Percentiles rank a stretch among this genome's conserved stretches.
These are phyloP conservation scores for Hemistola chrysoprasaria DNA, from an alignment of 2,888 invertebrate genomes.

Conservation along the genomic window DNA sequence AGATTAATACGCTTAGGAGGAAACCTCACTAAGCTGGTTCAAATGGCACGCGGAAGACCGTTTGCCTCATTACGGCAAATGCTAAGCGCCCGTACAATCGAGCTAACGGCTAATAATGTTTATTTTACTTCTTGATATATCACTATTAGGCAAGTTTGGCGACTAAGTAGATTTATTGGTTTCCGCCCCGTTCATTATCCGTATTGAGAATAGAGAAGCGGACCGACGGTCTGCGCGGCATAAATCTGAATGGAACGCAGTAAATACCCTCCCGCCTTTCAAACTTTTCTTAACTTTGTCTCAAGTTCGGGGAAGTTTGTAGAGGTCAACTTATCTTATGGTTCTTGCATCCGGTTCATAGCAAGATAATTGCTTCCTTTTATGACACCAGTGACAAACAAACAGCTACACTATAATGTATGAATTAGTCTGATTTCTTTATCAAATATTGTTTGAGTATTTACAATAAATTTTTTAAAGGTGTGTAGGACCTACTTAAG, in stretches of 20 bases:
- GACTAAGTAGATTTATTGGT: slow-evolving; percentile 78
- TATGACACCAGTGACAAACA: slow-evolving; percentile 12
- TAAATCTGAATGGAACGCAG: slow-evolving; percentile 79
- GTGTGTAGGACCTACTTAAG: no score
- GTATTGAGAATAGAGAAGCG: slow-evolving; percentile 59
- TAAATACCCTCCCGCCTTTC: slow-evolving; percentile 52
- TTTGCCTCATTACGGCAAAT: slow-evolving; percentile 44
- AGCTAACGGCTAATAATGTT: slow-evolving; percentile 59
- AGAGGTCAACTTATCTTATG: slow-evolving; percentile 35
- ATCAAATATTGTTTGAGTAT: no score
- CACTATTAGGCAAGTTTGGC: slow-evolving; percentile 73
- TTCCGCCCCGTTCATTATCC: slow-evolving; percentile 80
- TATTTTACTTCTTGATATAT: slow-evolving; percentile 63
- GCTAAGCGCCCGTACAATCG: slow-evolving; percentile 44
- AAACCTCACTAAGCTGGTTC: slow-evolving; percentile 80
- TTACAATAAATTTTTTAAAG: no score
- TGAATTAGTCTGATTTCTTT: no score
- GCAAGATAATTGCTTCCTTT: slow-evolving; percentile 30
- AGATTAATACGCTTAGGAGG: slow-evolving; percentile 80
- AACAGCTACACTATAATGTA: not conserved
- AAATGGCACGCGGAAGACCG: slow-evolving; percentile 66
- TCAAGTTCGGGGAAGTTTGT: slow-evolving; percentile 51
- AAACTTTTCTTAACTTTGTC: slow-evolving; percentile 57
- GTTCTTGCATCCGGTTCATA: slow-evolving; percentile 26
- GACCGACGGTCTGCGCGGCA: slow-evolving; percentile 56